These are phyloP conservation scores for Mixornis gularis DNA, from an alignment of 2,113 vertebrate genomes.

Conservation along the genomic window DNA sequence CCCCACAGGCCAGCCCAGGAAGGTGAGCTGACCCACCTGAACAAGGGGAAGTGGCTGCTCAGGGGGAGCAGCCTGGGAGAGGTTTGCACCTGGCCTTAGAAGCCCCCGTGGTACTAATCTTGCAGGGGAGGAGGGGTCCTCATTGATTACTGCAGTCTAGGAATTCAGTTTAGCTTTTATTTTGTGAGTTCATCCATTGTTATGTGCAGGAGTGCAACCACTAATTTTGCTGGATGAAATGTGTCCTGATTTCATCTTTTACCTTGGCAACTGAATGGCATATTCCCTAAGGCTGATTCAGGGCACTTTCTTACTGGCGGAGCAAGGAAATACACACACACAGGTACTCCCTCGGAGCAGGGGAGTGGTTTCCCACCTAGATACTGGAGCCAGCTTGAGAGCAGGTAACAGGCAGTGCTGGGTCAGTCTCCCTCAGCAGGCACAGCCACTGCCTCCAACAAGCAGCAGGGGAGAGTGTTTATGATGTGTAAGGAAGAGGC, in stretches of 20 bases:
- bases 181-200: neutral
- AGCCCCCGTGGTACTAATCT: neutral
- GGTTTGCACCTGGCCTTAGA: neutral
- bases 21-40: neutral
- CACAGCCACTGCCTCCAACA: neutral
- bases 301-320: neutral
- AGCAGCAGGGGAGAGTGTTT: neutral
- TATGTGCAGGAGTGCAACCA: neutral
- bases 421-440: neutral
- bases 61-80: rapidly evolving
- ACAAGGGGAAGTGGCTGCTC: neutral
- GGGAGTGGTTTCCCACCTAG: neutral
- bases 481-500: neutral
- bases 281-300: neutral
- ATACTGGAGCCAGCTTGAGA: neutral
- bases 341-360: neutral
- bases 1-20: neutral
- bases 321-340: neutral
- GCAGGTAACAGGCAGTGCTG: neutral
- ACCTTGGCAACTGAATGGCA: neutral
- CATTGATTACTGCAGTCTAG: rapidly evolving
- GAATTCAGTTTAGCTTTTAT: neutral
- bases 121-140: neutral
- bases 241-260: neutral
- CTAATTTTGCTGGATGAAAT: neutral